Percentiles rank a stretch among this genome's conserved stretches.
These are phyloP conservation scores for Gymnorhina tibicen DNA, from an alignment of 2,113 vertebrate species.

Conservation along the genomic window DNA sequence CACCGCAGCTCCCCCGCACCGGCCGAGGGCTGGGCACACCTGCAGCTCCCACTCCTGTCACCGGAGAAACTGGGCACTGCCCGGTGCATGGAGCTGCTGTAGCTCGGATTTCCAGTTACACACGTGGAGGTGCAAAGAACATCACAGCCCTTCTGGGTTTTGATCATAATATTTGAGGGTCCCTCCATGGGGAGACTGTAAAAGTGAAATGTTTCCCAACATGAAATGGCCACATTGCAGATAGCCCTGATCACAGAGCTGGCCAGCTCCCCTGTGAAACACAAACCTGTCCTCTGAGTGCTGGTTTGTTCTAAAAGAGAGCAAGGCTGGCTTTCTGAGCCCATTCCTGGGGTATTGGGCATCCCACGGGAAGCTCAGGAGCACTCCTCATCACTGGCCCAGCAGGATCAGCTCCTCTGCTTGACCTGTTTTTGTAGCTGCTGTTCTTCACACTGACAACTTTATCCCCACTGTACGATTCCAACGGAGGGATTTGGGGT, in stretches of 20 bases:
- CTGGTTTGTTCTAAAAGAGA: background rate
- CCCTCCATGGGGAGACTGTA: background rate
- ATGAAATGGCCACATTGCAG: background rate
- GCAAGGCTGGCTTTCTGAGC: background rate
- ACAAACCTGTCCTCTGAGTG: background rate
- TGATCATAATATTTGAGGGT: background rate
- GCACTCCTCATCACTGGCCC: accelerated
- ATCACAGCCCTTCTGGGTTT: background rate
- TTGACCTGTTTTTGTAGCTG: background rate
- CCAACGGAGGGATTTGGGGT: background rate
- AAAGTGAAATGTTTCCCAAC: background rate
- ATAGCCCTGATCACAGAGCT: background rate
- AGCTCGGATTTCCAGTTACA: background rate
- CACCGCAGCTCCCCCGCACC: accelerated
- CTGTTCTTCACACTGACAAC: background rate
- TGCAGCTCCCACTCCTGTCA: background rate
- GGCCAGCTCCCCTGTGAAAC: background rate
- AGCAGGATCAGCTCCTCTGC: background rate
- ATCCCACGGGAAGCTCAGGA: accelerated
- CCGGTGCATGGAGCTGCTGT: accelerated
- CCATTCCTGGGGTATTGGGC: accelerated
- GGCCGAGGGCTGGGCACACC: background rate
- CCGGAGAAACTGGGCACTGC: background rate
- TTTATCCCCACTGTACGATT: background rate
- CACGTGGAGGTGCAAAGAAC: accelerated